These are phyloP conservation scores for Procambarus clarkii DNA, from an alignment of 1,140 invertebrate species.

Conservation along the genomic window DNA sequence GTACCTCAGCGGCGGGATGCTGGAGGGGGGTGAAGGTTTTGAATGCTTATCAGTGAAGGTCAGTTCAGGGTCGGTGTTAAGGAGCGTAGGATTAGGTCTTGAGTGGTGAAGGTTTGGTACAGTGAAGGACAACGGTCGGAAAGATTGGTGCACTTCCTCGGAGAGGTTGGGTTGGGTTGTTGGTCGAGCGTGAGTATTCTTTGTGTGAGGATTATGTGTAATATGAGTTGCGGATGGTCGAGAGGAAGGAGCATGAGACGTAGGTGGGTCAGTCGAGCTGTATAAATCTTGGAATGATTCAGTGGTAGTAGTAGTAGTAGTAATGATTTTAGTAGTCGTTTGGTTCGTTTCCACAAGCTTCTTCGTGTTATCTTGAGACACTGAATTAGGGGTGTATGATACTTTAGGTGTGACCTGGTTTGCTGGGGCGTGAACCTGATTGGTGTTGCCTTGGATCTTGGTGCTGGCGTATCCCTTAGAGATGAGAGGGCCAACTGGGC, in stretches of 20 bases:
- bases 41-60: neutral
- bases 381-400: neutral
- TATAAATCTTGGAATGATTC: neutral
- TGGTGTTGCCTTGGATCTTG: conserved; percentile 44
- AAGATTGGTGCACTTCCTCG: neutral
- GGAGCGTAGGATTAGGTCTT: neutral
- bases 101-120: neutral
- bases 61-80: neutral
- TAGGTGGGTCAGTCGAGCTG: neutral
- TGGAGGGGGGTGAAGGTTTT: neutral
- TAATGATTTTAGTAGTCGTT: neutral
- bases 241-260: neutral
- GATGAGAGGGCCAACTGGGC: conserved; percentile 28
- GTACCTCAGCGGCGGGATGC: conserved; percentile 40
- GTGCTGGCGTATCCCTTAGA: conserved; percentile 61
- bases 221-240: neutral
- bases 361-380: neutral
- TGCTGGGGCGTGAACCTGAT: neutral
- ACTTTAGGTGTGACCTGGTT: conserved; percentile 25
- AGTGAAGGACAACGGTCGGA: neutral
- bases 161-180: neutral
- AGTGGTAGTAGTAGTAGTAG: neutral
- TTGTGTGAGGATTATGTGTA: neutral
- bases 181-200: neutral
- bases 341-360: neutral